phyloP scores from a whole-genome alignment of 2,888 invertebrate species.

The Acleris literana region DNA sequence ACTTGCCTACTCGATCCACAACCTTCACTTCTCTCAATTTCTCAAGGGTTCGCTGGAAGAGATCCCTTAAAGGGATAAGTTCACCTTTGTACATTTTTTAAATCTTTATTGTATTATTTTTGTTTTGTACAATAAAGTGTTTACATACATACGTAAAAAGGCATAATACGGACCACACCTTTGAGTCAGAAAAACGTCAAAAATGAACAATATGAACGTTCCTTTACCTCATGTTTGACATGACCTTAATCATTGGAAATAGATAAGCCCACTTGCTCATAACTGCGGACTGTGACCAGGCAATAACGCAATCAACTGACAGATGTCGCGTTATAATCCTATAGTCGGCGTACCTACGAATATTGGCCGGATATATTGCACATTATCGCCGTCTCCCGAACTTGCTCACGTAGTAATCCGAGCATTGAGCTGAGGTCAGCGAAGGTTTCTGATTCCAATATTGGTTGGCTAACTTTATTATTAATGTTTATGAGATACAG shows the following conservation, averaged over 20 bases:
- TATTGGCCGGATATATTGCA: conserved; percentile 43
- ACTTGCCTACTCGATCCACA: too few species aligned
- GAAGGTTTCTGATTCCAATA: conserved; percentile 37
- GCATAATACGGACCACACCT: too few species aligned
- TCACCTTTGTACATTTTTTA: too few species aligned
- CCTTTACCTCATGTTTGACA: not conserved
- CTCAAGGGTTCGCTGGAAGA: too few species aligned
- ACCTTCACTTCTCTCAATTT: too few species aligned
- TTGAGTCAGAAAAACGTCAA: too few species aligned
- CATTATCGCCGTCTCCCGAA: conserved; percentile 34
- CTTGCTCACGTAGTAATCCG: conserved; percentile 37
- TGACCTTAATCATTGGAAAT: conserved; percentile 1
- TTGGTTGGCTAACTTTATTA: conserved; percentile 28
- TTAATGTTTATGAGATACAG: conserved; percentile 4
- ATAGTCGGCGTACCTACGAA: conserved; percentile 45
- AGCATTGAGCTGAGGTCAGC: conserved; percentile 39
- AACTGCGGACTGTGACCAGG: conserved; percentile 23
- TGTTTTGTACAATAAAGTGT: too few species aligned
- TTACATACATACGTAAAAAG: too few species aligned
- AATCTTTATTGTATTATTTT: too few species aligned
- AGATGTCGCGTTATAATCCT: conserved; percentile 48
- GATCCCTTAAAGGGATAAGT: too few species aligned
- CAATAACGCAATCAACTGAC: conserved; percentile 43
- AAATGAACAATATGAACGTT: too few species aligned
- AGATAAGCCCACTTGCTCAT: not conserved